phyloP scores from a whole-genome alignment of 1,140 invertebrate genomes.

The Copidosoma floridanum region DNA sequence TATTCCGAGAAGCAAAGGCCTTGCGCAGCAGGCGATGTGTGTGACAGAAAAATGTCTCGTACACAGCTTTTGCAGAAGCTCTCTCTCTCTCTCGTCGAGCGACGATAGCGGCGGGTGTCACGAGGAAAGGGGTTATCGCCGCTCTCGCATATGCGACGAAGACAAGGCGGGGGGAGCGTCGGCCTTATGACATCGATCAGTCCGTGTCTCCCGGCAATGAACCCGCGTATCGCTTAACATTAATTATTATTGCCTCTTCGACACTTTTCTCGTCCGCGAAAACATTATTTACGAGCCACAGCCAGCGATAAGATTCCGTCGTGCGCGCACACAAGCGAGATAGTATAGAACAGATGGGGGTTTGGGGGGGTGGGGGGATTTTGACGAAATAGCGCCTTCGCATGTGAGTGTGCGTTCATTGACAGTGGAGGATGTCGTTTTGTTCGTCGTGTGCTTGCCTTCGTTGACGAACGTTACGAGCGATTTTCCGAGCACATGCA shows the following conservation, averaged over 20 bases:
- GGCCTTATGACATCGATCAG: constrained; percentile 57
- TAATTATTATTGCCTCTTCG: constrained; percentile 58
- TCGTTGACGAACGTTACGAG: too few species aligned
- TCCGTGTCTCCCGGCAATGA: constrained; percentile 49
- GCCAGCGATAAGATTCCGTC: constrained; percentile 29
- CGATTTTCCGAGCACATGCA: too few species aligned
- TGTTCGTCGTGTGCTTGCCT: too few species aligned
- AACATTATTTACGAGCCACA: constrained; percentile 44
- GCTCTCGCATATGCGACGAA: not conserved
- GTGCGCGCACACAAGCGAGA: constrained; percentile 24
- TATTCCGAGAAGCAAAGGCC: too few species aligned
- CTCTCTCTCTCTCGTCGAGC: too few species aligned
- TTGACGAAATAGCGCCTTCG: too few species aligned
- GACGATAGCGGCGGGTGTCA: constrained; percentile 40
- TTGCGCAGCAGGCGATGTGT: too few species aligned
- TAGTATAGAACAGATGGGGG: too few species aligned
- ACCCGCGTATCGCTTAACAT: constrained; percentile 50
- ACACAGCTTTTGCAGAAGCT: constrained; percentile 2
- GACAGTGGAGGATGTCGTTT: too few species aligned
- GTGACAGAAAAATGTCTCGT: constrained; percentile 3
- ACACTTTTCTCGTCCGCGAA: constrained; percentile 45
- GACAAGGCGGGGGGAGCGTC: constrained; percentile 26
- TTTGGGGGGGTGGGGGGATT: too few species aligned
- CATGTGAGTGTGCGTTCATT: too few species aligned
- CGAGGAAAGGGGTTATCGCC: constrained; percentile 52